Percentiles rank a stretch among this genome's conserved stretches.
Evolutionary conservation across 2,113 vertebrate genomes (phyloP).

Genomic region (Glareola pratincola): DNA sequence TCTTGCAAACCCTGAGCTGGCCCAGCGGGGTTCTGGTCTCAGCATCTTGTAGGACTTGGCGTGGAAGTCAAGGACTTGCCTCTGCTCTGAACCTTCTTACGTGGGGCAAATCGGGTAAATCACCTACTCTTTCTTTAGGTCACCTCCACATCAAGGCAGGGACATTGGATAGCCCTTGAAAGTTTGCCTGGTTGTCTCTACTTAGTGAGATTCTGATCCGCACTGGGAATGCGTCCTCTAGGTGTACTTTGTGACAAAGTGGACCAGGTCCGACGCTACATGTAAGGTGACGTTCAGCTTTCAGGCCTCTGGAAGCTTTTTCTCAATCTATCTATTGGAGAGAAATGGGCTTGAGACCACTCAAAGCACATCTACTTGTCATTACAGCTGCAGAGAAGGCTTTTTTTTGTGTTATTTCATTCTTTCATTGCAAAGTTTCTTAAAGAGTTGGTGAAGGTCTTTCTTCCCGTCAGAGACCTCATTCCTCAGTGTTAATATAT

Average conservation of each 20-base stretch:
- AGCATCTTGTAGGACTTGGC: not conserved
- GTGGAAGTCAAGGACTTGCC: not conserved
- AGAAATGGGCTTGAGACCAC: not conserved
- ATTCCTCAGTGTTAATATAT: not conserved
- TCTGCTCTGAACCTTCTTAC: not conserved
- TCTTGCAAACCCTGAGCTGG: not conserved
- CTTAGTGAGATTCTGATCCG: not conserved
- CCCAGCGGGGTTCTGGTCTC: not conserved
- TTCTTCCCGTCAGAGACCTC: not conserved
- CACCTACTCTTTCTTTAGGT: not conserved
- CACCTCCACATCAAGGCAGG: not conserved
- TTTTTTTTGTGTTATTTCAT: not conserved
- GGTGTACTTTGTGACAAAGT: not conserved
- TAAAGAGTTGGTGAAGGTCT: not conserved
- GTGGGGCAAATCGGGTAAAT: not conserved
- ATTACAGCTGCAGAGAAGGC: not conserved
- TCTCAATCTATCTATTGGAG: not conserved
- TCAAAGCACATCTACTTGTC: not conserved
- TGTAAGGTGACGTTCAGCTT: not conserved
- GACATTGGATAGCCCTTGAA: not conserved
- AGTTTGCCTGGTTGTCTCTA: not conserved
- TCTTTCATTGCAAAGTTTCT: not conserved
- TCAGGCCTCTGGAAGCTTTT: not conserved
- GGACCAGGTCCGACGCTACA: not conserved
- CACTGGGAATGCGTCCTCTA: not conserved